A percentile compares a stretch with the other conserved stretches of the same genome.
Evolutionary conservation across 2,888 invertebrate species (phyloP).

Genomic region (Melieria omissa): DNA sequence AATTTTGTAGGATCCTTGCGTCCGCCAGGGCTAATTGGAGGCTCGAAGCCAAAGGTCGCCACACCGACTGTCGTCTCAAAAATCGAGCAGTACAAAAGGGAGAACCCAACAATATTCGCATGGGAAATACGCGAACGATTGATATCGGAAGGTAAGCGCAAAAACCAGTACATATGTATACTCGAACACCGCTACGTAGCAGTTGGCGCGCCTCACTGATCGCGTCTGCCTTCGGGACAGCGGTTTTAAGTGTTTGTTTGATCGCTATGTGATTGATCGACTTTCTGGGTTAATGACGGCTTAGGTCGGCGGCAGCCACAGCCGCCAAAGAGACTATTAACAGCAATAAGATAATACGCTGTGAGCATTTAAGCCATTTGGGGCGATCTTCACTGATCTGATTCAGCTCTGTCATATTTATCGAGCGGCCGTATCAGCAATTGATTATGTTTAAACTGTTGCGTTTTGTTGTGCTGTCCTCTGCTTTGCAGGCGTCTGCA

Average conservation of each 20-base stretch:
- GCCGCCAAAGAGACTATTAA: slow-evolving; percentile 34
- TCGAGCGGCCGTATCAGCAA: too few species aligned
- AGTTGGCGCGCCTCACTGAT: neutral
- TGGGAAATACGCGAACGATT: slow-evolving; percentile 98
- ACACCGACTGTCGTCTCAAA: slow-evolving; percentile 97
- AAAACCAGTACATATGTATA: neutral
- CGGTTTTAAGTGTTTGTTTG: slow-evolving; percentile 19
- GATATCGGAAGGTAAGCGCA: slow-evolving; percentile 90
- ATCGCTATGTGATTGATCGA: slow-evolving; percentile 53
- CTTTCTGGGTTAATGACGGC: slow-evolving; percentile 38
- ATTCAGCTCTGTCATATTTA: too few species aligned
- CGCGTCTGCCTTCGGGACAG: neutral
- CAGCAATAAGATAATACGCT: slow-evolving; percentile 9
- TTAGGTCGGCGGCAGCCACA: slow-evolving; percentile 19
- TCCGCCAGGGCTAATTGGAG: slow-evolving; percentile 92
- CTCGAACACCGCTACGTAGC: neutral
- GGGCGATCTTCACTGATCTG: too few species aligned
- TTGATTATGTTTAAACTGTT: too few species aligned
- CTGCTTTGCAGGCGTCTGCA: slow-evolving; percentile 83
- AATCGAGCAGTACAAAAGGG: slow-evolving; percentile 97
- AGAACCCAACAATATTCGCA: slow-evolving; percentile 98
- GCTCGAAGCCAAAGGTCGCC: slow-evolving; percentile 97
- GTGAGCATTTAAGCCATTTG: too few species aligned
- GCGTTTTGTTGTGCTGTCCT: too few species aligned
- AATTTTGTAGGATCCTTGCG: slow-evolving; percentile 81